These are phyloP conservation scores for Dynastes hyllus DNA, from an alignment of 2,888 invertebrate genomes.

Conservation along the genomic window DNA sequence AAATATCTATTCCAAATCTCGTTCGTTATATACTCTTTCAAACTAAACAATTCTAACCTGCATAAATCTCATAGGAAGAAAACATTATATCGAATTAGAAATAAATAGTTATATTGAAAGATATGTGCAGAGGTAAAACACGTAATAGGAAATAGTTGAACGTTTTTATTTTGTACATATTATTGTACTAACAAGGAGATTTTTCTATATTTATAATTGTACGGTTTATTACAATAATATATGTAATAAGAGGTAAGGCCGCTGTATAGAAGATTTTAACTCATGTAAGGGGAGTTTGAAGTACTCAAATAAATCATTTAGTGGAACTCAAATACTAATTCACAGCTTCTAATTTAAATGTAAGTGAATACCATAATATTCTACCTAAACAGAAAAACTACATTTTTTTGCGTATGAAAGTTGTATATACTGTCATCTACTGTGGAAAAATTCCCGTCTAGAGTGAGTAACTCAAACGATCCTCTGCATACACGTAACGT, in stretches of 20 bases:
- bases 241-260: constrained; percentile 23
- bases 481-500: not conserved
- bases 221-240: constrained; percentile 47
- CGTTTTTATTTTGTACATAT: constrained; percentile 41
- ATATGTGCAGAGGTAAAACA: constrained; percentile 22
- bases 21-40: constrained; percentile 14
- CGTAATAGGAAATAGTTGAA: constrained; percentile 26
- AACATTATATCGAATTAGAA: constrained; percentile 40
- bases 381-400: no score
- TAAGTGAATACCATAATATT: no score
- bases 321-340: not conserved
- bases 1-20: constrained; percentile 28
- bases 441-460: not conserved
- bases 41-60: constrained; percentile 39
- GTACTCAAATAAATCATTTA: not conserved
- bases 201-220: constrained; percentile 48
- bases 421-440: no score
- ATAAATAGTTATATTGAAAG: constrained; percentile 43
- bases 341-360: no score
- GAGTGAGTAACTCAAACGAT: constrained; percentile 14
- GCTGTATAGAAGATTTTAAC: constrained; percentile 14
- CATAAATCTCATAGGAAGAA: constrained; percentile 27
- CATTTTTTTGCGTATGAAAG: no score
- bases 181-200: constrained; percentile 31
- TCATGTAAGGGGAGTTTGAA: constrained; percentile 4